A percentile compares a stretch with the other conserved stretches of the same genome.
These are phyloP conservation scores for Darevskia mixta DNA, from an alignment of 2,797 vertebrate species.

Conservation along the genomic window DNA sequence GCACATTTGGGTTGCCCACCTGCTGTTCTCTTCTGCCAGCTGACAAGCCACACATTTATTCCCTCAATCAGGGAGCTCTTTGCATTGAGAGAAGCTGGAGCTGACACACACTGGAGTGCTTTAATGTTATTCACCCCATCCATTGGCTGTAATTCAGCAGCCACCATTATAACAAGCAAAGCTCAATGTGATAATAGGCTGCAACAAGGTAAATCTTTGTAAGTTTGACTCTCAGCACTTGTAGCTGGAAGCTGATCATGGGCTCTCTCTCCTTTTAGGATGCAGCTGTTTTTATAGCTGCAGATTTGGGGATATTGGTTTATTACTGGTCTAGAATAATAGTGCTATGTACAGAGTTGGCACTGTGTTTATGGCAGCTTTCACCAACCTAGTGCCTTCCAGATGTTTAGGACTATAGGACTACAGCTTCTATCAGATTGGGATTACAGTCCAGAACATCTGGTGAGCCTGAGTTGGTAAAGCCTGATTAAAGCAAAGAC, in stretches of 20 bases:
- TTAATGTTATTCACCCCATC: neutral
- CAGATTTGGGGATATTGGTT: neutral
- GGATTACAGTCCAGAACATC: no score
- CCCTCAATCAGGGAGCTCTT: neutral
- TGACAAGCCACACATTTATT: neutral
- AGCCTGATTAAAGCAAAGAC: no score
- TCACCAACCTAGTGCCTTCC: no score
- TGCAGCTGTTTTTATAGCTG: neutral
- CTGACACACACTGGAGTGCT: neutral
- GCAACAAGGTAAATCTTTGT: neutral
- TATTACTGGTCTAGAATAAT: neutral
- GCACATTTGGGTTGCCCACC: neutral
- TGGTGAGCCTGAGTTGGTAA: no score
- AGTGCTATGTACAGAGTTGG: neutral
- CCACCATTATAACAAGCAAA: neutral
- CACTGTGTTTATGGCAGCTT: neutral
- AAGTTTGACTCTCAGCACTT: neutral
- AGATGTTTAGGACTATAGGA: no score
- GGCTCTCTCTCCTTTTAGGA: neutral
- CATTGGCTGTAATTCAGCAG: neutral
- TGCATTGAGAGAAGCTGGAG: neutral
- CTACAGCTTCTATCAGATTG: no score
- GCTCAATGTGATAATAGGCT: neutral
- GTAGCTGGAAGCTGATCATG: neutral
- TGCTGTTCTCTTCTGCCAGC: slow-evolving; percentile 16